Conservation (phyloP, 2,113 vertebrate genomes). For the Calidris pygmaea region DNA sequence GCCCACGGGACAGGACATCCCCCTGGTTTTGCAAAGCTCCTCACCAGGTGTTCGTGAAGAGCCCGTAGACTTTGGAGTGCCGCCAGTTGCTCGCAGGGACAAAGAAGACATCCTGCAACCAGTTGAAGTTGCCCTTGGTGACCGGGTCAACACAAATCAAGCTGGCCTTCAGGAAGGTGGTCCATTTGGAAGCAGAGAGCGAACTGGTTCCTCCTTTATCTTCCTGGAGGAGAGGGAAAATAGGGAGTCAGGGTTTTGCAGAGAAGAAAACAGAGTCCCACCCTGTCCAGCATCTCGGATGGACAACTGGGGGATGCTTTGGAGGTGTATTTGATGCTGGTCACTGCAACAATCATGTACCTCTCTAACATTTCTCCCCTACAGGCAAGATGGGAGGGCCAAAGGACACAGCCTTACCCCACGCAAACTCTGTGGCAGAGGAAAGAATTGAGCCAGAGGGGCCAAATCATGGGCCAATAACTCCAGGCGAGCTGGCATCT, state of each 20-base stretch:
- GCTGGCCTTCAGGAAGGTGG: slow-evolving; percentile 90
- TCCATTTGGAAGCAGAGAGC: slow-evolving; percentile 88
- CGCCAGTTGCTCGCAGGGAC: slow-evolving; percentile 77
- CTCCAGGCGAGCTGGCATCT: background rate
- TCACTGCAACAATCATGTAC: background rate
- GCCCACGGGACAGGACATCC: background rate
- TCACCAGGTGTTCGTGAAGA: slow-evolving; percentile 93
- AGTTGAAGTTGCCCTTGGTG: slow-evolving; percentile 88
- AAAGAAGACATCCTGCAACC: slow-evolving; percentile 85
- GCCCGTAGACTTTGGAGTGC: slow-evolving; percentile 79
- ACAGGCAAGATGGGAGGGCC: background rate
- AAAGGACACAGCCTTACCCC: background rate
- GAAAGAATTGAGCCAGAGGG: background rate
- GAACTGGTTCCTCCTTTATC: slow-evolving; percentile 87
- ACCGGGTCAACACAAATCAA: slow-evolving; percentile 85
- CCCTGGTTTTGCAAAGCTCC: background rate
- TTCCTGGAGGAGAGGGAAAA: slow-evolving; percentile 65
- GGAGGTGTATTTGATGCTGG: no score
- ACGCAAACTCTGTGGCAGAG: background rate
- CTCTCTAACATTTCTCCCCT: background rate
- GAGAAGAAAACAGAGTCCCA: background rate
- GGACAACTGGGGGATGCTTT: background rate
- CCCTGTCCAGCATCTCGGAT: background rate
- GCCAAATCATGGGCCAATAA: rapidly evolving
- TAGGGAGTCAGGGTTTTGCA: background rate